Percentiles rank a stretch among this genome's conserved stretches.
Conservation (phyloP, 2,888 invertebrate genomes). For the Alviniconcha strummeri region DNA sequence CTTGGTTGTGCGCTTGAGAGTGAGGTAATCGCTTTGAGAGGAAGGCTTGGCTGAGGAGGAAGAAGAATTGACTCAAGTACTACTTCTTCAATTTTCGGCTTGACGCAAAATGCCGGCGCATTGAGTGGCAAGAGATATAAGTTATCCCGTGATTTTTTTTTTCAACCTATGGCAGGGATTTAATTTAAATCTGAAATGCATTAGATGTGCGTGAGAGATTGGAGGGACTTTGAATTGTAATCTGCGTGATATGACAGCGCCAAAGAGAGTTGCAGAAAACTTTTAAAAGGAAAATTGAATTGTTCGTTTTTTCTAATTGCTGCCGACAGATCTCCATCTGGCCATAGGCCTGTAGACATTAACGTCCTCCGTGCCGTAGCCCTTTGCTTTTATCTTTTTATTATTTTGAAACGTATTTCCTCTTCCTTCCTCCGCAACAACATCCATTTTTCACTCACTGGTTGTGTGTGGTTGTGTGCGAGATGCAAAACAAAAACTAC, state of each 20-base stretch:
- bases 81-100: conserved; percentile 27
- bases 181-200: conserved; percentile 23
- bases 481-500: too few species aligned
- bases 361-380: too few species aligned
- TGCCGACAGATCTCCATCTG: background rate
- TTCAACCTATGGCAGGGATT: background rate
- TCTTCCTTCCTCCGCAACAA: too few species aligned
- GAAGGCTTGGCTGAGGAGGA: background rate
- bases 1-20: background rate
- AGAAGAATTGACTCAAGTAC: conserved; percentile 20
- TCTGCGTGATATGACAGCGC: background rate
- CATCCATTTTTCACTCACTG: too few species aligned
- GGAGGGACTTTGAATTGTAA: background rate
- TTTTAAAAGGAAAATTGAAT: conserved; percentile 9
- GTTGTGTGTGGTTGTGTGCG: too few species aligned
- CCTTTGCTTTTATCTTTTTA: too few species aligned
- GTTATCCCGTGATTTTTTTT: too few species aligned
- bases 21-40: conserved; percentile 20
- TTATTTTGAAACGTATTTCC: too few species aligned
- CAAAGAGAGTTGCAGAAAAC: background rate
- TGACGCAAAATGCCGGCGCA: background rate
- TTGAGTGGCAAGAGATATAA: too few species aligned
- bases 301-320: background rate
- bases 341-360: too few species aligned
- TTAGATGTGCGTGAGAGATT: conserved; percentile 14